These are phyloP conservation scores for Meandrusa payeni DNA, from an alignment of 2,888 invertebrate species.

Conservation along the genomic window DNA sequence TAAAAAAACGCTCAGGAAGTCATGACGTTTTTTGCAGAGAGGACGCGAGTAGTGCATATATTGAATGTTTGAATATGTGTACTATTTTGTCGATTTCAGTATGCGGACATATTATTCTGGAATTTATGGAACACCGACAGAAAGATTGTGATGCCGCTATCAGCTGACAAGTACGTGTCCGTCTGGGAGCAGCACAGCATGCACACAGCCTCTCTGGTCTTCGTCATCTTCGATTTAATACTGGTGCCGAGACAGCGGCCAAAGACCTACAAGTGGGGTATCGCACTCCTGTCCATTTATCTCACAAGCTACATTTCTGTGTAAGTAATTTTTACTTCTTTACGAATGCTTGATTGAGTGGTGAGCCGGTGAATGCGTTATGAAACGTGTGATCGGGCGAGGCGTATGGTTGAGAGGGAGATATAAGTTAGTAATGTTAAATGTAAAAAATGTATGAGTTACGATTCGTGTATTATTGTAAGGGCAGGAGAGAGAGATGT, in stretches of 20 bases:
- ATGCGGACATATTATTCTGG: slow-evolving; percentile 66
- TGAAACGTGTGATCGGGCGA: no score
- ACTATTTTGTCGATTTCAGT: slow-evolving; percentile 41
- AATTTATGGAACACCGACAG: slow-evolving; percentile 56
- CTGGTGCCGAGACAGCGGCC: slow-evolving; percentile 52
- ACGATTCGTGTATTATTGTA: no score
- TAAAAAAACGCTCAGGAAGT: no score
- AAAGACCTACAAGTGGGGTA: slow-evolving; percentile 38
- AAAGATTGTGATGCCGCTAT: slow-evolving; percentile 48
- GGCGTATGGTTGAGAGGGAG: not conserved
- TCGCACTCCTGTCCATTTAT: slow-evolving; percentile 41
- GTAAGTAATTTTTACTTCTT: slow-evolving; percentile 40
- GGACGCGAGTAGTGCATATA: no score
- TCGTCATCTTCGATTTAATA: slow-evolving; percentile 52
- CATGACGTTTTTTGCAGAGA: no score
- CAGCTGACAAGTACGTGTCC: slow-evolving; percentile 49
- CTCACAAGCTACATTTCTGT: slow-evolving; percentile 43
- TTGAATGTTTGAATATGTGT: no score
- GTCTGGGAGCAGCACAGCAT: slow-evolving; percentile 64
- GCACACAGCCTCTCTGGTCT: slow-evolving; percentile 57
- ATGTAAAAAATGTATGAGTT: no score
- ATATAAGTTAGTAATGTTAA: no score
- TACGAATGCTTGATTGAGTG: no score
- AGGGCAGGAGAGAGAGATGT: no score
- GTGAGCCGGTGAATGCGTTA: no score